Evolutionary conservation across 2,113 vertebrate species (phyloP).

Genomic region (Alethe castanea): DNA sequence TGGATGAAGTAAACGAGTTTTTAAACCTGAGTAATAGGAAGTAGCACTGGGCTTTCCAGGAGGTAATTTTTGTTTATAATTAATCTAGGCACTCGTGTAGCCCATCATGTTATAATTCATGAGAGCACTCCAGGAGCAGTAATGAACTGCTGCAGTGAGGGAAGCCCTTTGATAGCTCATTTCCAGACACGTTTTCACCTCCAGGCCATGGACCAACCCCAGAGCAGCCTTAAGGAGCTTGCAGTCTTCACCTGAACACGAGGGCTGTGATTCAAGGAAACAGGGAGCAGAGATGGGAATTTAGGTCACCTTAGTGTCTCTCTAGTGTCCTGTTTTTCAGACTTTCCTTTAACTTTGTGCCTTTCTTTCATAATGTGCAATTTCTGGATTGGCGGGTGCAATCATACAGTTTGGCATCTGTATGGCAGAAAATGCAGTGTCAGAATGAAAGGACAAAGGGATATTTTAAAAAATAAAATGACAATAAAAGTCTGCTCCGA

Average conservation of each 20-base stretch:
- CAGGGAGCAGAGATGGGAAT: not conserved
- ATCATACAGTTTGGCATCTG: not conserved
- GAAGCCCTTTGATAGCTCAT: not conserved
- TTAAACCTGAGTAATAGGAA: not conserved
- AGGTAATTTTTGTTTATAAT: slow-evolving; percentile 45
- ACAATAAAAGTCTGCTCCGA: not conserved
- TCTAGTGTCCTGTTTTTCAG: not conserved
- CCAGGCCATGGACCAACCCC: not conserved
- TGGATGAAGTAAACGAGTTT: not conserved
- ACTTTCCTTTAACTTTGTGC: not conserved
- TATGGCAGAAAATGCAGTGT: not conserved
- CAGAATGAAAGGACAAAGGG: not conserved
- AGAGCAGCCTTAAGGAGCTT: not conserved
- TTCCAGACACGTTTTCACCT: not conserved
- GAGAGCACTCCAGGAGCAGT: not conserved
- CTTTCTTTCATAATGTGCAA: not conserved
- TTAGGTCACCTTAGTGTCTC: not conserved
- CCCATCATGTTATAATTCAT: not conserved
- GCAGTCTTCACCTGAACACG: rapidly evolving
- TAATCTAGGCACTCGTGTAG: not conserved
- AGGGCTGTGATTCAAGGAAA: not conserved
- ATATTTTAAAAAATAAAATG: not conserved
- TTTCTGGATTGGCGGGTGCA: not conserved
- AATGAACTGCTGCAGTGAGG: not conserved
- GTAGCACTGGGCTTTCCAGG: not conserved